A percentile compares a stretch with the other conserved stretches of the same genome.
Conservation (phyloP, 1,140 invertebrate genomes). For the Sarcophaga peregrina region DNA sequence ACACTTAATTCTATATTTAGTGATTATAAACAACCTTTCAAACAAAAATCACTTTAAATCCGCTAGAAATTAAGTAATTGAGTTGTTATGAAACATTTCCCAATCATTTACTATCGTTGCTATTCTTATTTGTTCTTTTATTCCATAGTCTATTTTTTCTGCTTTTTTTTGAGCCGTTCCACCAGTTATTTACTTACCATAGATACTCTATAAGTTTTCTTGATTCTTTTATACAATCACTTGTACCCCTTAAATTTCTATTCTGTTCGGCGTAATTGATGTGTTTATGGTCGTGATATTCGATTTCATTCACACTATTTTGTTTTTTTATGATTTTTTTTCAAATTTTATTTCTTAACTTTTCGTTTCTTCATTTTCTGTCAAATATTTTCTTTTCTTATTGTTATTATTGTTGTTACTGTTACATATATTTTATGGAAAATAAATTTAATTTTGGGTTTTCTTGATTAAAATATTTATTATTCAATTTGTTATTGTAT, state of each 20-base stretch:
- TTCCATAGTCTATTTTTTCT: no score
- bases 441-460: background rate
- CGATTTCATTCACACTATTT: background rate
- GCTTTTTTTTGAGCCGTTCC: no score
- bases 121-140: no score
- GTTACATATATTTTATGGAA: background rate
- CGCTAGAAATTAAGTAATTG: no score
- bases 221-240: background rate
- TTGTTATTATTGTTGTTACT: background rate
- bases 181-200: constrained; percentile 43
- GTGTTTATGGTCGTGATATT: constrained; percentile 23
- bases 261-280: background rate
- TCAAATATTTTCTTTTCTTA: background rate
- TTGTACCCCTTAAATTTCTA: background rate
- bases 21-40: no score
- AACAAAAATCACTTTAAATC: no score
- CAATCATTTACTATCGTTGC: no score
- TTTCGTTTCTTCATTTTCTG: background rate
- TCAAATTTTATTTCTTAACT: no score
- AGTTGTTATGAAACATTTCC: no score
- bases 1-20: no score
- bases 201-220: background rate
- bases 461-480: background rate
- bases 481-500: background rate
- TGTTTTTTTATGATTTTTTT: no score